Percentiles rank a stretch among this genome's conserved stretches.
Conservation (phyloP, 2,797 vertebrate genomes). For the Pipistrellus pygmaeus region DNA sequence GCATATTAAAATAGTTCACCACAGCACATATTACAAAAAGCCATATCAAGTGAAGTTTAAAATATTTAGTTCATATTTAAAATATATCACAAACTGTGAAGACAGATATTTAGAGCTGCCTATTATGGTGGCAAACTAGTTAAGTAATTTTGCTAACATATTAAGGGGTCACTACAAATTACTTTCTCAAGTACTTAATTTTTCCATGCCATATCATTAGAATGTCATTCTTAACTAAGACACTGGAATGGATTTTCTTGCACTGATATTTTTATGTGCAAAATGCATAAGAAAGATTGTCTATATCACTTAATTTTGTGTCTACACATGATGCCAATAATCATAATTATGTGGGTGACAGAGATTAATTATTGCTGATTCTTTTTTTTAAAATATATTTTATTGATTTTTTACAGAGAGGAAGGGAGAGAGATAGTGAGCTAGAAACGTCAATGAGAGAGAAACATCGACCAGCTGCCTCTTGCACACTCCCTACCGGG, state of each 20-base stretch:
- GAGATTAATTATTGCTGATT: constrained; percentile 16
- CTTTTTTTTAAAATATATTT: too few species aligned
- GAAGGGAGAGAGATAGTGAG: too few species aligned
- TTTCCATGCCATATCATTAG: constrained; percentile 47
- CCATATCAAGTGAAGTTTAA: constrained; percentile 81
- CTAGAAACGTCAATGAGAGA: too few species aligned
- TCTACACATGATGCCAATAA: not conserved
- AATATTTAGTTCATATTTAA: constrained; percentile 71
- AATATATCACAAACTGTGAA: constrained; percentile 62
- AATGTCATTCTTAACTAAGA: constrained; percentile 26
- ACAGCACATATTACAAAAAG: constrained; percentile 83
- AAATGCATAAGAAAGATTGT: not conserved
- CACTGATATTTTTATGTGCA: constrained; percentile 13
- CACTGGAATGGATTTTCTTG: not conserved
- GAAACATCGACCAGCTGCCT: too few species aligned
- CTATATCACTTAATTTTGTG: constrained; percentile 4
- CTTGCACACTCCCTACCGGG: too few species aligned
- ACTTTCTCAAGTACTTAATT: constrained; percentile 24
- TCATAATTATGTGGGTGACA: constrained; percentile 3
- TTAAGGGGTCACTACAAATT: constrained; percentile 42
- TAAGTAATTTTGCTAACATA: constrained; percentile 40
- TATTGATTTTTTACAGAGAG: too few species aligned
- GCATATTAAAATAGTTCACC: constrained; percentile 82
- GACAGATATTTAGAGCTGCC: constrained; percentile 53
- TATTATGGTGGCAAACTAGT: constrained; percentile 22